Evolutionary conservation across 2,888 invertebrate genomes (phyloP), one percentile per base, ranked within the genome.

Genomic region (Lasioglossum zephyrum): DNA sequence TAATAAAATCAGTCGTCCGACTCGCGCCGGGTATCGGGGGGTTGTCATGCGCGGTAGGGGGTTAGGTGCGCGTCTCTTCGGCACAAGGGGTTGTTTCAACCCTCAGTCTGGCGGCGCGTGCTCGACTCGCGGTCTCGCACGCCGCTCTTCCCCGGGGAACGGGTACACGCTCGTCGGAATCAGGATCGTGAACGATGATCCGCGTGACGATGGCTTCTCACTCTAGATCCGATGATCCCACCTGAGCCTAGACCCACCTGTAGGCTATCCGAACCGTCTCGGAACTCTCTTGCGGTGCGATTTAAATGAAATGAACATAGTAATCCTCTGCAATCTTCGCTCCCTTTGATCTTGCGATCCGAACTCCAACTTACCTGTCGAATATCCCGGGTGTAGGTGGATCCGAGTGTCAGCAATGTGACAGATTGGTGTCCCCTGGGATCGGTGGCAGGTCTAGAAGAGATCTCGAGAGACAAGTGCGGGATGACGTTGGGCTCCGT

Each of bases 81-180:
- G 79, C 81, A 85, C 83, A 87, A 83, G 73, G 86, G 89, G 89
- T 86, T 86, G 88, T 90, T 93, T 92, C 92, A 92, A 91, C 92
- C 93, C 93, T 91, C 92, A 94, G 94, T 94, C 92, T 92, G 89
- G 91, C 93, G 93, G 93, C 94, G 94, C 94, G 94, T 94, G 94
- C 93, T 93, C 92, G 92, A 26, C 60, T 92, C 91, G 89, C 93
- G 90, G 81, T 91, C 89, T 90, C 90, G 80, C 90, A 86, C 77
- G 77, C 74, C 60, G 86, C 73, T 81, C 85, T 22, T 5, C 57
- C 69, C 39, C 77, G 74, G 11, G 36, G 16, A 31, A 9, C 49
- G 73, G 36, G 26, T 36, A 18, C 73, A 47, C 80, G 74, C 22
- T 80, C 2, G 13, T 22, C 39, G 53, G 16, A 39, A 26, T n/a